Base-by-base conservation (phyloP, 2,113 vertebrate genomes). In the Plecotus auritus region DNA sequence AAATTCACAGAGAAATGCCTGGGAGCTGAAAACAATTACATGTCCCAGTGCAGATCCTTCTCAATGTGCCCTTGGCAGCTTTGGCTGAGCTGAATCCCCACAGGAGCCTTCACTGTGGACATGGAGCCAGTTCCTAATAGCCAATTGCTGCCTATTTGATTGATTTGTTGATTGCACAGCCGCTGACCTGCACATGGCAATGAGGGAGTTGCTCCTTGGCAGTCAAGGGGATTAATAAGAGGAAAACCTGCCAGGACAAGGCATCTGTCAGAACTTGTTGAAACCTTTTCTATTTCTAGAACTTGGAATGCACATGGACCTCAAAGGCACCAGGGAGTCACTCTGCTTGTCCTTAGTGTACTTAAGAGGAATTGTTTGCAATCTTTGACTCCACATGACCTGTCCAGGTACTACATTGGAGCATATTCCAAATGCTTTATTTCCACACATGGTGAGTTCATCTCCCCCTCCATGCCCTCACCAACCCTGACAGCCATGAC, bases 321-420 rank as follows among this genome's bases (percentile, higher is more conserved):
- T 92, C 96, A 97, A 91, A 64, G 95, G 97, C 95, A 97, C 92
- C 0, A 97, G 97, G 96, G 98, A 98, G 83, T 59, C 84, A 64
- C 9, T 23, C 42, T n/a, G 66, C 80, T 95, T 59, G 90, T 51
- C 37, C 32, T 73, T 9, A 26, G 72, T 49, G 88, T 35, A 74
- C 54, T 78, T 54, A 56, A 64, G 73, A 83, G 54, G 67, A 82
- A 64, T 49, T 85, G 9, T 94, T 92, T 85, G 42, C 47, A 45
- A 30, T 77, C 93, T 74, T 45, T 88, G 82, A 82, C 83, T 73
- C 69, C 10, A 14, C 14, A 2, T 35, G 54, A 51, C 73, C 74
- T 35, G 17, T 3, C 32, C 49, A 82, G 77, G 67, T 72, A 49
- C 42, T 66, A 40, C 69, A 35, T 1, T 9, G 42, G 67, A 61